These are phyloP conservation scores for Melanotaenia maccullochi DNA, from an alignment of 2,797 vertebrate species.

Conservation along the genomic window DNA sequence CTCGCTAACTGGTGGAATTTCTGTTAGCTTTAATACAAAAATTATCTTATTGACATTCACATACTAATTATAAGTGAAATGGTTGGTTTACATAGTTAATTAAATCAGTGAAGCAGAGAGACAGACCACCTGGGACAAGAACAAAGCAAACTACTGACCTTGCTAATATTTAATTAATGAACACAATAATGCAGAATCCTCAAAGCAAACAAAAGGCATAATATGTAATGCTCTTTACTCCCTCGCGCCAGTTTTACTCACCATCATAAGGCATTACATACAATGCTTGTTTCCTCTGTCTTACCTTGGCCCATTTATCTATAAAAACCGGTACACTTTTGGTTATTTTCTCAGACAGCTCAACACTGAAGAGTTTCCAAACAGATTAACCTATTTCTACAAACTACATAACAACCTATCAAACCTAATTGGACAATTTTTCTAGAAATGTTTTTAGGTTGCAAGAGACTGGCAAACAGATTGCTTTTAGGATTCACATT, in stretches of 20 bases:
- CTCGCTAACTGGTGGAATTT: not conserved
- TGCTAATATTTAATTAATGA: constrained; percentile 62
- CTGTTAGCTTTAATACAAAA: not conserved
- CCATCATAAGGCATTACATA: not conserved
- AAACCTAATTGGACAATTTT: too few relatives aligned
- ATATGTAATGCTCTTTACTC: constrained; percentile 26
- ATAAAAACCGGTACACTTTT: not conserved
- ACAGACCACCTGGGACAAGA: constrained; percentile 34
- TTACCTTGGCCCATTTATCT: constrained; percentile 9
- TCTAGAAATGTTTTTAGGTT: too few relatives aligned
- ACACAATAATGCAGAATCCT: constrained; percentile 56
- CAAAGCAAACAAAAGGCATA: constrained; percentile 45
- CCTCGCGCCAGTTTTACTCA: not conserved
- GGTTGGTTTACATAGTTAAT: constrained; percentile 21
- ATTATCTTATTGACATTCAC: not conserved
- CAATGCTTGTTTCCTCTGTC: constrained; percentile 8
- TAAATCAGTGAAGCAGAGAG: constrained; percentile 16
- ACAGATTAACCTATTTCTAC: too few relatives aligned
- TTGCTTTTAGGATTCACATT: not conserved
- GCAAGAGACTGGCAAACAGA: not conserved
- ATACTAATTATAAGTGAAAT: constrained; percentile 22
- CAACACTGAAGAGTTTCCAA: not conserved
- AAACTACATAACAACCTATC: too few relatives aligned
- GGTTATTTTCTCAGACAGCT: not conserved
- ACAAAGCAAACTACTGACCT: constrained; percentile 48